phyloP scores from a whole-genome alignment of 1,140 invertebrate genomes.

The Calliopsis andreniformis region DNA sequence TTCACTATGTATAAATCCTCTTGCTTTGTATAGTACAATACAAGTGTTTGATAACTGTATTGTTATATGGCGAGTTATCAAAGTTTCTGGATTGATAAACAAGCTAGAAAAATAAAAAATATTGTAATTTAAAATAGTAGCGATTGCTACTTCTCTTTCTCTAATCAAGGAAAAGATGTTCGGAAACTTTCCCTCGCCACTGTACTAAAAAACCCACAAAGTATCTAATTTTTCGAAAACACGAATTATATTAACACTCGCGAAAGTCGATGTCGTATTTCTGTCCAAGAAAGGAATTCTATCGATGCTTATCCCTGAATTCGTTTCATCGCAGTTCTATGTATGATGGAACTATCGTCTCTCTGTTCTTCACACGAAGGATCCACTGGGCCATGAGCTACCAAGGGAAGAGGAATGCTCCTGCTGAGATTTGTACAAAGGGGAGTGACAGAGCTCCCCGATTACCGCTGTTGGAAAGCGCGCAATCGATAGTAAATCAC shows the following conservation, averaged over 20 bases:
- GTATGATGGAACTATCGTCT: slow-evolving; percentile 54
- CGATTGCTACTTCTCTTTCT: too few species aligned
- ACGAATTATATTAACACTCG: slow-evolving; percentile 6
- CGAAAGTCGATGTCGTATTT: slow-evolving; percentile 24
- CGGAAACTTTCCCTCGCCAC: too few species aligned
- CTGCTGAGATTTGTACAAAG: slow-evolving; percentile 72
- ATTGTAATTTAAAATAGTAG: too few species aligned
- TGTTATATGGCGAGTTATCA: too few species aligned
- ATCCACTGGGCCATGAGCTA: slow-evolving; percentile 67
- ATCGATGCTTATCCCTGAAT: slow-evolving; percentile 38
- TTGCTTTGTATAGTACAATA: too few species aligned
- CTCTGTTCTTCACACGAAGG: slow-evolving; percentile 62
- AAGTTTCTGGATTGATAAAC: too few species aligned
- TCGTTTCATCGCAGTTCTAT: slow-evolving; percentile 50
- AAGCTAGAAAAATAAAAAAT: too few species aligned
- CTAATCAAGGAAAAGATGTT: too few species aligned
- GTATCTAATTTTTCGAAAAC: too few species aligned
- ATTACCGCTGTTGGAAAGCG: slow-evolving; percentile 13
- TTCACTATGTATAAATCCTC: too few species aligned
- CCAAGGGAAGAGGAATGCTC: slow-evolving; percentile 74
- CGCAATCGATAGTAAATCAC: slow-evolving; percentile 14
- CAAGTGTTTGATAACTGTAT: too few species aligned
- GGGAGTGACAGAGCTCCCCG: slow-evolving; percentile 69
- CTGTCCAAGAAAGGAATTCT: neutral
- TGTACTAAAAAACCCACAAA: too few species aligned